These are phyloP conservation scores for Oncorhynchus clarkii DNA, from an alignment of 2,113 vertebrate genomes.

Conservation along the genomic window DNA sequence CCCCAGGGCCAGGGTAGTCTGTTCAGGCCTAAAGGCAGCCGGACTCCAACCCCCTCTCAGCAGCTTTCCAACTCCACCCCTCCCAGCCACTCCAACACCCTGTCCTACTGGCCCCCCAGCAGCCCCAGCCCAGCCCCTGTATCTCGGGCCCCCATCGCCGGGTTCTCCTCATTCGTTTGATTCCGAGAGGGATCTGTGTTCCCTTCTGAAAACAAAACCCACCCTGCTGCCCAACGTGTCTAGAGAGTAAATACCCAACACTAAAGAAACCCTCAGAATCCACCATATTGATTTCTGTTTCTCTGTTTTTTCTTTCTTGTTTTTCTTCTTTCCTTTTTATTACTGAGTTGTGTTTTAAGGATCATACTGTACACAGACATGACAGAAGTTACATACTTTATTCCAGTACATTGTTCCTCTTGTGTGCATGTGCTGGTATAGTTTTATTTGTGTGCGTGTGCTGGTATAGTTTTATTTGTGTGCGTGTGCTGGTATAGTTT, in stretches of 20 bases:
- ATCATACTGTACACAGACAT: not conserved
- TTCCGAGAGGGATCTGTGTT: constrained; percentile 36
- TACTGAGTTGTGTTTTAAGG: not conserved
- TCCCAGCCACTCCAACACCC: constrained; percentile 80
- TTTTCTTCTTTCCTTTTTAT: not conserved
- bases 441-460: not conserved
- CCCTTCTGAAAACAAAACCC: constrained; percentile 41
- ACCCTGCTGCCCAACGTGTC: constrained; percentile 22
- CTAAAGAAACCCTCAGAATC: not conserved
- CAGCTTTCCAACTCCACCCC: constrained; percentile 85
- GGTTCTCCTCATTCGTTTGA: constrained; percentile 98
- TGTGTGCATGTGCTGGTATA: constrained; percentile 45
- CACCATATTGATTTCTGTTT: constrained; percentile 19
- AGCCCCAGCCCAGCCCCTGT: constrained; percentile 91
- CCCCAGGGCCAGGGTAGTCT: constrained; percentile 84
- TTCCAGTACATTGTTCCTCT: constrained; percentile 23
- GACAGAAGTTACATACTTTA: constrained; percentile 22
- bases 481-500: too few relatives aligned
- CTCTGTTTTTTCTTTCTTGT: constrained; percentile 5
- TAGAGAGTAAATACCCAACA: constrained; percentile 40
- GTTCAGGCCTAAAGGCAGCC: constrained; percentile 92
- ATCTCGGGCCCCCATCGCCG: constrained; percentile 89
- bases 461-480: too few relatives aligned
- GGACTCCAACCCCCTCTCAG: constrained; percentile 94
- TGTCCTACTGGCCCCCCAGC: constrained; percentile 89